Base-by-base conservation (phyloP, 2,888 invertebrate genomes). In the Nomada fabriciana region DNA sequence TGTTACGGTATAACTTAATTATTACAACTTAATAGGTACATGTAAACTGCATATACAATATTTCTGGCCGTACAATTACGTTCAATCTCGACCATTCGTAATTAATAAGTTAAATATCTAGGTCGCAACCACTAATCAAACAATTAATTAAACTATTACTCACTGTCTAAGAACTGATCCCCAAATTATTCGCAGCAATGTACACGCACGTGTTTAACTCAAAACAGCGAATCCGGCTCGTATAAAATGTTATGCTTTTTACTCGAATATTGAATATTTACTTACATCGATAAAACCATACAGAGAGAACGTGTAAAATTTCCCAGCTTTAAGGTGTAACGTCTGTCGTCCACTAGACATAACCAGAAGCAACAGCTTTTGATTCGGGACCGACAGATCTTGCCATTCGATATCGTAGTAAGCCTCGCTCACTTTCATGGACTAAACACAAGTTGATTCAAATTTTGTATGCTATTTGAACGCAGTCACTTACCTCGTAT, bases 401-500 rank as follows among this genome's bases (percentile, higher is more conserved):
- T 94, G 86, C 95, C 95, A 95, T 0, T 95, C 93, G 1, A 95
- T 94, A 79, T 95, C 94, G 80, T 94, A 95, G n/a, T 95, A 95
- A 2, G 95, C 95, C 68, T 94, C 93, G 2, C 93, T 92, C 2
- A 95, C 93, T 71, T 94, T 94, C 55, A 90, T 89, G 77, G 95
- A 95, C 95, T 95, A 89, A 25, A 76, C 5, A 18, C 23, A 55
- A 72, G 20, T 42, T 13, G 29, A 11, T 36, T 43, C 10, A 15
- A 1, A 20, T 2, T 36, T 18, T 43, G 10, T 9, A 2, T 2
- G 1, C 18, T n/a, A 2, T 20, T 57, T 15, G 13, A 18, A 25
- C 0, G 1, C 0, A 9, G 18, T 18, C 10, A n/a, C 71, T 15
- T 20, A 75, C 80, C 59, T 82, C 71, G 36, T 52, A 3, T n/a